Conservation (phyloP, 2,797 vertebrate genomes). For the Anabacerthia variegaticeps region DNA sequence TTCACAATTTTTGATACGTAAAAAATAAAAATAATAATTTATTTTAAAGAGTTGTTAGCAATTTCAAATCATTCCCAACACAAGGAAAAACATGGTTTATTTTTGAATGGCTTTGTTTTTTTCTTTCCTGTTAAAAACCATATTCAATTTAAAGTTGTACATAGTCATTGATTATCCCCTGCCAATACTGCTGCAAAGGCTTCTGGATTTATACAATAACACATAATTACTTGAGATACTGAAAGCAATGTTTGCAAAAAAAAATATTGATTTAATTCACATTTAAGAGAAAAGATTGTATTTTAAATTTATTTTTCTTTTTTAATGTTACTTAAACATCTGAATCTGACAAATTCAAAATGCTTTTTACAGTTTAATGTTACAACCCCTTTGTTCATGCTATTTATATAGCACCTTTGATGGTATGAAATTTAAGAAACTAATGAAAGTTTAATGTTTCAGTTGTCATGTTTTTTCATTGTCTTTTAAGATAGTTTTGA, state of each 20-base stretch:
- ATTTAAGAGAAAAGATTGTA: not conserved
- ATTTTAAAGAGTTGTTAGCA: not conserved
- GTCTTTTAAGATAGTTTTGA: not conserved
- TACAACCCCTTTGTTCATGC: not conserved
- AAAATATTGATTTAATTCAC: not conserved
- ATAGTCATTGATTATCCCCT: not conserved
- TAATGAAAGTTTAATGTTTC: not conserved
- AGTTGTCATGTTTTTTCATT: not conserved
- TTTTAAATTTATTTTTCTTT: not conserved
- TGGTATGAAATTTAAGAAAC: not conserved
- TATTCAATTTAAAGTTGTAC: not conserved
- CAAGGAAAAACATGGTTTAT: not conserved
- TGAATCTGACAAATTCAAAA: not conserved
- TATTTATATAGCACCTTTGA: not conserved
- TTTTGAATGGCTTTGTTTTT: not conserved
- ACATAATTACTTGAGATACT: not conserved
- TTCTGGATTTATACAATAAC: not conserved
- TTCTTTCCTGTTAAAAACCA: not conserved
- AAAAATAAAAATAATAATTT: not conserved
- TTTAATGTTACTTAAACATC: not conserved
- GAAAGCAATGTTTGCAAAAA: not conserved
- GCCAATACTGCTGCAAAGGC: not conserved
- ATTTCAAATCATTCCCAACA: not conserved
- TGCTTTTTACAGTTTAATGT: not conserved
- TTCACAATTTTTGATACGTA: not conserved